These are phyloP conservation scores for Hyperoodon ampullatus DNA, from an alignment of 2,113 vertebrate genomes.

Conservation along the genomic window DNA sequence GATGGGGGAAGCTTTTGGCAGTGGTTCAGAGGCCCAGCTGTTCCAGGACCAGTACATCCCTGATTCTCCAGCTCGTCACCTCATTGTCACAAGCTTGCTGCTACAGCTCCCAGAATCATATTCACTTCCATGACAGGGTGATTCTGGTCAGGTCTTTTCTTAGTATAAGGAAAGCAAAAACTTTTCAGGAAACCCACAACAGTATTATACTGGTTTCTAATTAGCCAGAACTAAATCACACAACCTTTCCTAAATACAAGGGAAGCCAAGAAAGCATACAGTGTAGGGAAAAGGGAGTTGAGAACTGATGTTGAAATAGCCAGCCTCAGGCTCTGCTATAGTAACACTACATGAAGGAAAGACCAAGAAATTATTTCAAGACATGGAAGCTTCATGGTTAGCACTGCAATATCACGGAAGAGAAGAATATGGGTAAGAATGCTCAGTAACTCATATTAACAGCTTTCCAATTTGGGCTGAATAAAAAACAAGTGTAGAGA, in stretches of 20 bases:
- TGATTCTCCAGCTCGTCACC: neutral
- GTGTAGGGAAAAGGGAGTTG: neutral
- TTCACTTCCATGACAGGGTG: neutral
- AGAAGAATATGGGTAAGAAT: neutral
- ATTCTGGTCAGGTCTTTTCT: neutral
- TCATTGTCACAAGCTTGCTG: neutral
- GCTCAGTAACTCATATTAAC: neutral
- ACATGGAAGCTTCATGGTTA: neutral
- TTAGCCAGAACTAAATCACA: neutral
- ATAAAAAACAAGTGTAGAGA: neutral
- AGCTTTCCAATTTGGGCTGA: neutral
- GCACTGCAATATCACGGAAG: neutral
- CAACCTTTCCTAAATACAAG: neutral
- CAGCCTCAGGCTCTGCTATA: neutral
- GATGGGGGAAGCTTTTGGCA: neutral
- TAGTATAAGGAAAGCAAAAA: slow-evolving; percentile 3
- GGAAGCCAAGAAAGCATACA: neutral
- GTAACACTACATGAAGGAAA: neutral
- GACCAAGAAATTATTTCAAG: neutral
- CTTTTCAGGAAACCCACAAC: neutral
- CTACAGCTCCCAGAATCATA: neutral
- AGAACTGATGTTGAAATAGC: neutral
- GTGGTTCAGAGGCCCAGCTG: neutral
- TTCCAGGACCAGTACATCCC: neutral
- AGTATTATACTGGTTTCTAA: neutral